These are phyloP conservation scores for Danionella cerebrum DNA, from an alignment of 2,113 vertebrate genomes.

Conservation along the genomic window DNA sequence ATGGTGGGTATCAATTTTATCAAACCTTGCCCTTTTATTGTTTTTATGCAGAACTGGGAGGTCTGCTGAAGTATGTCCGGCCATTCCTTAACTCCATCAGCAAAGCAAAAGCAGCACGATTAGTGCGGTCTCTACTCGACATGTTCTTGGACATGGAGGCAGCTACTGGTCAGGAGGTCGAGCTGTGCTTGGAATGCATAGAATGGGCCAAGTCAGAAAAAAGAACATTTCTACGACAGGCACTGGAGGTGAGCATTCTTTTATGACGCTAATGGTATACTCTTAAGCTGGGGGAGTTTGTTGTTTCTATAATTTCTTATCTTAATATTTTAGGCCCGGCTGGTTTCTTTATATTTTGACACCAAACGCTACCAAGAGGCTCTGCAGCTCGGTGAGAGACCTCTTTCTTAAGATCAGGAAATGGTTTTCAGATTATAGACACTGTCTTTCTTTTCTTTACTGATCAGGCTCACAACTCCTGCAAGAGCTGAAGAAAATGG, in stretches of 20 bases:
- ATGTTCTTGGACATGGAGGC: constrained; percentile 98
- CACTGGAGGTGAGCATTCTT: constrained; percentile 77
- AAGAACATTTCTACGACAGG: constrained; percentile 94
- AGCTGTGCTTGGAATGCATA: constrained; percentile 94
- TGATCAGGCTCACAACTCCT: constrained; percentile 83
- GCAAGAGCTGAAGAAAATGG: constrained; percentile 96
- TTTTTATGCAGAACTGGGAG: constrained; percentile 74
- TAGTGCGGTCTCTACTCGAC: constrained; percentile 90
- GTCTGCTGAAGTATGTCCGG: constrained; percentile 84
- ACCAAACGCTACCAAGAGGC: constrained; percentile 96
- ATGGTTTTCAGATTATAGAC: background rate
- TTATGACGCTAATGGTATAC: background rate
- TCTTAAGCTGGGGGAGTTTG: background rate
- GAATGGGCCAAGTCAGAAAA: constrained; percentile 98
- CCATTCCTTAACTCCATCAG: constrained; percentile 88
- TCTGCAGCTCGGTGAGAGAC: constrained; percentile 87
- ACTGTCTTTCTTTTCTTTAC: background rate
- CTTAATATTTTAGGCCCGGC: constrained; percentile 71
- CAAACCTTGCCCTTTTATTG: background rate
- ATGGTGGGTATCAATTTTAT: too few species aligned
- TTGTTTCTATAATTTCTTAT: background rate
- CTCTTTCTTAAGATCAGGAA: background rate
- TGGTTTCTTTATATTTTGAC: constrained; percentile 94
- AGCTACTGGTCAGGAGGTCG: constrained; percentile 95
- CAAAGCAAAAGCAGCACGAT: constrained; percentile 81